Evolutionary conservation across 2,113 vertebrate species (phyloP).

Genomic region (Marmota monax): DNA sequence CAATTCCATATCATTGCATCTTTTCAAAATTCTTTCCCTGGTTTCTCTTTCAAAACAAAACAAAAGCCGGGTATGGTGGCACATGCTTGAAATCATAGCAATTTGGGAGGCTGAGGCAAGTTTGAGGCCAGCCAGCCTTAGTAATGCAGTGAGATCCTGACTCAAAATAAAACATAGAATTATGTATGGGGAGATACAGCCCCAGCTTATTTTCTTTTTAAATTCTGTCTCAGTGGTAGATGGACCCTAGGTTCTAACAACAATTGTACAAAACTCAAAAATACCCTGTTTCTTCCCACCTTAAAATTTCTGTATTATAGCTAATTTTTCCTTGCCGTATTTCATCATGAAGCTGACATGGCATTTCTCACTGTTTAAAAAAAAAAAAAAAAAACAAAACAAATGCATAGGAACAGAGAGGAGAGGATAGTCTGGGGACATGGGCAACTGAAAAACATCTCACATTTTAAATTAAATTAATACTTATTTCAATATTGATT

Average conservation of each 20-base stretch:
- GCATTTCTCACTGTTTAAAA: background rate
- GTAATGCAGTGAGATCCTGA: no score
- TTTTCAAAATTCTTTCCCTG: background rate
- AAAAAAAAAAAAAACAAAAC: background rate
- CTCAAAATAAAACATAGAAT: no score
- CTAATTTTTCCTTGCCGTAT: background rate
- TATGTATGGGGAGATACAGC: no score
- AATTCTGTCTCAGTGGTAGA: no score
- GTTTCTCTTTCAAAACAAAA: slow-evolving; percentile 30
- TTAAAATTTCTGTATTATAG: background rate
- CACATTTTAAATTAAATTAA: background rate
- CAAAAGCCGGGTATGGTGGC: background rate
- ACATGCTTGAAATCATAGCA: no score
- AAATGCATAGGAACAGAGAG: background rate
- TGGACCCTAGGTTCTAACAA: no score
- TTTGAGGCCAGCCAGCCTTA: no score
- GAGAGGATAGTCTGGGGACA: fast-evolving
- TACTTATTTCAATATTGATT: background rate
- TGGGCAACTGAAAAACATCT: background rate
- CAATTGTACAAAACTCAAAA: background rate
- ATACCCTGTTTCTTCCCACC: background rate
- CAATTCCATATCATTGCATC: background rate
- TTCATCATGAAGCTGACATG: background rate
- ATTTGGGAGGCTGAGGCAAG: no score
- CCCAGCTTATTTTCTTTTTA: no score